A percentile compares a stretch with the other conserved stretches of the same genome.
Evolutionary conservation across 2,888 invertebrate species (phyloP).

Genomic region (Thera obeliscata): DNA sequence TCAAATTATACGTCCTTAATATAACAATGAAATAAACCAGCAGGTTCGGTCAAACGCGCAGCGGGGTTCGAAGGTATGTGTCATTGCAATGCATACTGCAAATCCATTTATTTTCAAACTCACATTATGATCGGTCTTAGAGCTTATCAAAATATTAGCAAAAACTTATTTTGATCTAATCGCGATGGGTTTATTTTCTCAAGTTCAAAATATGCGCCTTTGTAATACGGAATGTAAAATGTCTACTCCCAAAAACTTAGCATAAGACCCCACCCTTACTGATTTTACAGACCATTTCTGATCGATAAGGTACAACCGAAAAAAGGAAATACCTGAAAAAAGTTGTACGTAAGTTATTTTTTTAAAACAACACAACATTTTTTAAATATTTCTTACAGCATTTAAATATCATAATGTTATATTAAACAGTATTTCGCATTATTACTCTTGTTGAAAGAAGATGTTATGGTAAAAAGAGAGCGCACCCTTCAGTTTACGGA

Average conservation of each 20-base stretch:
- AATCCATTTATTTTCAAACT: background rate
- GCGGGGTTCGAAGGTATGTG: conserved; percentile 11
- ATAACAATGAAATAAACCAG: conserved; percentile 37
- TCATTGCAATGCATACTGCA: background rate
- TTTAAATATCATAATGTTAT: too few species aligned
- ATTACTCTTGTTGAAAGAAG: too few species aligned
- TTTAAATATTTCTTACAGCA: too few species aligned
- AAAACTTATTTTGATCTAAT: too few species aligned
- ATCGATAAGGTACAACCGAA: too few species aligned
- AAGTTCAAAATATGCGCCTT: too few species aligned
- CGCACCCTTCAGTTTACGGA: background rate
- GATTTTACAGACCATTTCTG: too few species aligned
- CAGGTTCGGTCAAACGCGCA: conserved; percentile 14
- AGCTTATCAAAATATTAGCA: background rate
- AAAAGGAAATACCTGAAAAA: too few species aligned
- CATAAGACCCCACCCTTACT: too few species aligned
- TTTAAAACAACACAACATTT: too few species aligned
- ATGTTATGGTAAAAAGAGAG: background rate
- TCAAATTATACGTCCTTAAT: conserved; percentile 24
- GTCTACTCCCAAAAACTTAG: background rate
- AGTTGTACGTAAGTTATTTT: too few species aligned
- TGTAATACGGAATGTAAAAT: background rate
- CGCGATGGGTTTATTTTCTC: background rate
- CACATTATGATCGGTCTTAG: background rate
- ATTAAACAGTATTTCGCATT: background rate